Conservation (phyloP, 2,888 invertebrate genomes). For the Folsomia candida region DNA sequence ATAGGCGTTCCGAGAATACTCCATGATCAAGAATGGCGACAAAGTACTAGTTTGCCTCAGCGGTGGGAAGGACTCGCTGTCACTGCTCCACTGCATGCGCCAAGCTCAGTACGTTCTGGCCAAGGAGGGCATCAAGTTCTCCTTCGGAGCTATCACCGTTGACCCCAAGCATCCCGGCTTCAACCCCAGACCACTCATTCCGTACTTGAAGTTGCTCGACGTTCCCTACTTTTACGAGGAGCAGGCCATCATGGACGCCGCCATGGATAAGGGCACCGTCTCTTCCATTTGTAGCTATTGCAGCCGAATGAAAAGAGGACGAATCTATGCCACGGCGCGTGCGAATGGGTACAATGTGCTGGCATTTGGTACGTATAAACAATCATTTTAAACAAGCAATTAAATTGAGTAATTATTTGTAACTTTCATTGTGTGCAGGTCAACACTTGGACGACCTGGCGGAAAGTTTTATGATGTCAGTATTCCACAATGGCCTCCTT, state of each 20-base stretch:
- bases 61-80: constrained; percentile 79
- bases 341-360: constrained; percentile 78
- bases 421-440: constrained; percentile 52
- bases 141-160: constrained; percentile 69
- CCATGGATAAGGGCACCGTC: constrained; percentile 46
- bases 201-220: constrained; percentile 70
- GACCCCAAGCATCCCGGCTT: constrained; percentile 65
- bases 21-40: constrained; percentile 80
- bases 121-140: constrained; percentile 72
- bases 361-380: constrained; percentile 62
- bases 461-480: constrained; percentile 75
- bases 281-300: constrained; percentile 69
- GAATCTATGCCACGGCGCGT: constrained; percentile 72
- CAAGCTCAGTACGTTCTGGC: constrained; percentile 78
- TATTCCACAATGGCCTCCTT: constrained; percentile 76
- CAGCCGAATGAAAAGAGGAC: constrained; percentile 68
- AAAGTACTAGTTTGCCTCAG: constrained; percentile 72
- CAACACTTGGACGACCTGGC: constrained; percentile 83
- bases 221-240: constrained; percentile 76
- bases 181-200: constrained; percentile 66
- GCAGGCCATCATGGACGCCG: constrained; percentile 57
- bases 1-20: constrained; percentile 75
- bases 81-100: constrained; percentile 75
- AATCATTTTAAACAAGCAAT: not conserved
- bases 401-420: constrained; percentile 4